Base-by-base conservation (phyloP, 2,888 invertebrate genomes). In the Cabera pusaria region DNA sequence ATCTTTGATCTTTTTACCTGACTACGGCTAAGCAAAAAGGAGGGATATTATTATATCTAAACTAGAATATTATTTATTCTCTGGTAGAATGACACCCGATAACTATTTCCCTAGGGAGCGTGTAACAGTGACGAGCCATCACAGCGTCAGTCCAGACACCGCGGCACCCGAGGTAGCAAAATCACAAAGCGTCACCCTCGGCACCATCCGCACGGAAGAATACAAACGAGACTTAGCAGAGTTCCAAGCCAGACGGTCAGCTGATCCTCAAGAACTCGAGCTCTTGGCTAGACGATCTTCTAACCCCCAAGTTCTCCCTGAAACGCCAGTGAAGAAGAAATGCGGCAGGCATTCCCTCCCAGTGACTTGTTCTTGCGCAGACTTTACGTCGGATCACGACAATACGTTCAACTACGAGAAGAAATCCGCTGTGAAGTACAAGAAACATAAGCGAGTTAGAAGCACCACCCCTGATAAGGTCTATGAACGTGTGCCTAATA, bases 151-250 rank as follows among this genome's bases (percentile, higher is more conserved):
- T 39, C 59, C 78, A 19, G 58, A 43, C 29, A 45, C 65, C 22
- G 41, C 64, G 6, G 50, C 64, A 17, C 49, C 62, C 3, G 70
- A 73, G 16, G 52, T 46, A 10, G 60, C 53, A 24, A 51, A 36
- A 28, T 35, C 51, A 18, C 64, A 40, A 19, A 71, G 57, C 47
- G 44, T 33, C 6, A 10, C 24, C 0, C 7, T 76, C n/a, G 85
- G 78, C 25, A 85, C 87, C 16, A 83, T 87, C 28, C 80, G 88
- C 44, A 89, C 88, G 6, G 86, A 87, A 18, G 81, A 88, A 49
- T 90, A 90, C 65, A 86, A 86, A 54, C 68, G 82, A 11, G 89
- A 83, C 53, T 64, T 89, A 33, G 87, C 88, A 0, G 89, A 90
- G 49, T 90, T 90, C 53, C 83, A 87, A 64, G 88, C 89, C 5